Evolutionary conservation across 2,888 invertebrate genomes (phyloP).

Genomic region (Drosophila parthenogenetica): DNA sequence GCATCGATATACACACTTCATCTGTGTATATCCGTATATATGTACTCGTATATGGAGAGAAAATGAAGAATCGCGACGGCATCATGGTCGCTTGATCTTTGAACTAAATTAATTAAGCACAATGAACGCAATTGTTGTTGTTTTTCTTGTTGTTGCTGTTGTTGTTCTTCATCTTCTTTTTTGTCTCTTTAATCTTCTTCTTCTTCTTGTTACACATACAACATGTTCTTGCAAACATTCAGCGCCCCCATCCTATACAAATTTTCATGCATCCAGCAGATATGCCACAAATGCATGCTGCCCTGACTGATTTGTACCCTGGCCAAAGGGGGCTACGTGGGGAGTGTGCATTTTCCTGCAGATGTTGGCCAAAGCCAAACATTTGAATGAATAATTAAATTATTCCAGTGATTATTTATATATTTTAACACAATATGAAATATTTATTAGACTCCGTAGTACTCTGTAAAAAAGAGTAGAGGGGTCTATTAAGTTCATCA

Average conservation of each 20-base stretch:
- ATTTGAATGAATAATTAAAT: too few species aligned
- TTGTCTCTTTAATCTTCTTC: background rate
- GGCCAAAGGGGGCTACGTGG: background rate
- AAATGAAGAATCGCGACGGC: constrained; percentile 68
- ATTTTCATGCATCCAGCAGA: constrained; percentile 10
- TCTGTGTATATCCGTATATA: background rate
- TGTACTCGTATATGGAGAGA: background rate
- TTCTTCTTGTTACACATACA: background rate
- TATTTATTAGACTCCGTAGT: too few species aligned
- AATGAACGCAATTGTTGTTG: constrained; percentile 84
- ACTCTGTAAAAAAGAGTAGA: too few species aligned
- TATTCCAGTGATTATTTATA: too few species aligned
- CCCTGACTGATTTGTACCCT: constrained; percentile 8
- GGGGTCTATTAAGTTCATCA: too few species aligned
- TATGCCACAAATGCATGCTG: background rate
- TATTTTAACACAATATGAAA: too few species aligned
- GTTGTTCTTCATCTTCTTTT: background rate
- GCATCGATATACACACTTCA: constrained; percentile 23
- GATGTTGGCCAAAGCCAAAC: too few species aligned
- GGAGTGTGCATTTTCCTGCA: background rate
- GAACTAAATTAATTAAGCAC: constrained; percentile 85
- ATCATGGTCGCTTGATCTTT: constrained; percentile 83
- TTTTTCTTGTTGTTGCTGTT: constrained; percentile 23
- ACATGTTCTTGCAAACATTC: constrained; percentile 17
- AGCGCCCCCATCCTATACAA: background rate